Conservation (phyloP, 1,140 invertebrate genomes). For the Rhagoletis zephyria region DNA sequence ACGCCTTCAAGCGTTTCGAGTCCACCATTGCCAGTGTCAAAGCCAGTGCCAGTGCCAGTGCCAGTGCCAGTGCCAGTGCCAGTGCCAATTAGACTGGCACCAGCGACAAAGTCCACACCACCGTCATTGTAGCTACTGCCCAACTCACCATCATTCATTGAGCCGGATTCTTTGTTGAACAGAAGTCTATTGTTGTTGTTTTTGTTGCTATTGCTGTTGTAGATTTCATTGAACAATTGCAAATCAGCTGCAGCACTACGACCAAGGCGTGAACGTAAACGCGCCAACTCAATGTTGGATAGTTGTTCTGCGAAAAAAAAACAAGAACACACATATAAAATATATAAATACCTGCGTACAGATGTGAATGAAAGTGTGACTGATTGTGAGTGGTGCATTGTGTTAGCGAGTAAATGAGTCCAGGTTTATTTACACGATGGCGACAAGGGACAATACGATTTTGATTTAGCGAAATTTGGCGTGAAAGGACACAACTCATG, state of each 20-base stretch:
- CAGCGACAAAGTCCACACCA: background rate
- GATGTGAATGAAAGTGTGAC: background rate
- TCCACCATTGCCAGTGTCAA: background rate
- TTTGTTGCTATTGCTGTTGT: background rate
- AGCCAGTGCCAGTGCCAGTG: constrained; percentile 14
- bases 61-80: constrained; percentile 3
- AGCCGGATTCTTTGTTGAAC: background rate
- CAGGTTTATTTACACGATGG: background rate
- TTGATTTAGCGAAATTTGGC: background rate
- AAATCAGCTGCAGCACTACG: constrained; percentile 25
- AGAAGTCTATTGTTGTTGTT: background rate
- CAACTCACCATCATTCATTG: background rate
- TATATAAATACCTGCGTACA: background rate
- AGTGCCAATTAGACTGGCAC: constrained; percentile 1
- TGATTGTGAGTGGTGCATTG: background rate
- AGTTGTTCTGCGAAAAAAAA: constrained; percentile 11
- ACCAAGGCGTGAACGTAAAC: constrained; percentile 10
- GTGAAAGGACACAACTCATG: background rate
- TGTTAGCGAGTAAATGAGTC: background rate
- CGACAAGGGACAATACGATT: background rate
- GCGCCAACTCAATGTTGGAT: constrained; percentile 35
- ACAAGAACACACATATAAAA: background rate
- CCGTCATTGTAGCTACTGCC: background rate
- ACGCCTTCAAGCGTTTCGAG: background rate
- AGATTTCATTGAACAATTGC: constrained; percentile 40